A percentile compares a stretch with the other conserved stretches of the same genome.
These are phyloP conservation scores for Bibio marci DNA, from an alignment of 2,888 invertebrate genomes.

Conservation along the genomic window DNA sequence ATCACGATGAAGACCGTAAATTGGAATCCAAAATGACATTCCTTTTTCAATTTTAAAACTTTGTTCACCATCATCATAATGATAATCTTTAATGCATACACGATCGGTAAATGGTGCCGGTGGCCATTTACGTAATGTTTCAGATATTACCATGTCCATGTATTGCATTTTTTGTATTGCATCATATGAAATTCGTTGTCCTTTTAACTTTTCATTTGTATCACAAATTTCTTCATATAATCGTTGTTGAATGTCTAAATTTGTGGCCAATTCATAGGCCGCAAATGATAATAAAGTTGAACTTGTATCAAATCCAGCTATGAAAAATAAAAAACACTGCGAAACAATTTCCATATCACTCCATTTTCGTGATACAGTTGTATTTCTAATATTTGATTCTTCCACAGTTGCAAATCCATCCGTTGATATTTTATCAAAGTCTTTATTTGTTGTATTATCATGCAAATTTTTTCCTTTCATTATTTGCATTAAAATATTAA, in stretches of 20 bases:
- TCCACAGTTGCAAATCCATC: conserved; percentile 12
- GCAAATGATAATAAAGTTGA: conserved; percentile 28
- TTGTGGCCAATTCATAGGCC: conserved; percentile 32
- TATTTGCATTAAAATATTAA: conserved; percentile 13
- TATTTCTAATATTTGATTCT: conserved; percentile 3
- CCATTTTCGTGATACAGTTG: conserved; percentile 4
- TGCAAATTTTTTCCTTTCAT: conserved; percentile 10
- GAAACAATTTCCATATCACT: conserved; percentile 12
- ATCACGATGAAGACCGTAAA: conserved; percentile 33
- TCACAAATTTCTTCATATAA: conserved; percentile 32
- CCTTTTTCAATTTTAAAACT: conserved; percentile 17
- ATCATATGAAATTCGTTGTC: conserved; percentile 32
- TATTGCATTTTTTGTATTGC: conserved; percentile 37
- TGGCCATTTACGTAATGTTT: conserved; percentile 33
- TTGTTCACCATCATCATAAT: conserved; percentile 17
- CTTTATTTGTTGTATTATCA: conserved; percentile 3
- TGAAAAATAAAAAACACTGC: conserved; percentile 26
- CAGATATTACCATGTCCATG: conserved; percentile 42
- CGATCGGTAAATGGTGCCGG: conserved; percentile 30
- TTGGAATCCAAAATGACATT: conserved; percentile 22
- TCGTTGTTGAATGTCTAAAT: conserved; percentile 34
- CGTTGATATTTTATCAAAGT: neutral
- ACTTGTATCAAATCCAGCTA: conserved; percentile 32
- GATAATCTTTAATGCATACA: conserved; percentile 33
- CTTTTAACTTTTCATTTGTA: conserved; percentile 19